phyloP scores from a whole-genome alignment of 2,888 invertebrate genomes.

The Dexiosoma caninum region DNA sequence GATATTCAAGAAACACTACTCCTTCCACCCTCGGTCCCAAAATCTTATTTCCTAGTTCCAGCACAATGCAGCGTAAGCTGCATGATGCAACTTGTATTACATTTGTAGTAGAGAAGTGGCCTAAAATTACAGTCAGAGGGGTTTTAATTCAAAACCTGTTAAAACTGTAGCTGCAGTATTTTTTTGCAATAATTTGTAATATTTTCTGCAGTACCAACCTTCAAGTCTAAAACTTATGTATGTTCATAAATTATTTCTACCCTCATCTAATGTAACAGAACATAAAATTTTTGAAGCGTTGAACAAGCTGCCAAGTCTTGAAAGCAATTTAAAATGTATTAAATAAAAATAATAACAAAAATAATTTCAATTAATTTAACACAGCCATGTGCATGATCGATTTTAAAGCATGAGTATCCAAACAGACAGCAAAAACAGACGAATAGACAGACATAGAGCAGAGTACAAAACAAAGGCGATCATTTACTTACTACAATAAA shows the following conservation, averaged over 20 bases:
- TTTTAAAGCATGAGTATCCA: conserved; percentile 49
- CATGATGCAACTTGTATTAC: too few relatives aligned
- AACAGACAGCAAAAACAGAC: neutral
- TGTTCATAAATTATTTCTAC: neutral
- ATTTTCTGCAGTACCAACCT: too few relatives aligned
- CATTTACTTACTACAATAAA: neutral
- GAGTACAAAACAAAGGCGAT: neutral
- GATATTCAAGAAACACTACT: too few relatives aligned
- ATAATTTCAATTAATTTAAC: conserved; percentile 33
- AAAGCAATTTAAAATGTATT: conserved; percentile 23
- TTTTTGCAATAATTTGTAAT: too few relatives aligned
- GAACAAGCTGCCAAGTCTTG: conserved; percentile 26
- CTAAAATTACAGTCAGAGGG: too few relatives aligned
- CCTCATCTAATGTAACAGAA: conserved; percentile 28
- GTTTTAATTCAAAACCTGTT: too few relatives aligned
- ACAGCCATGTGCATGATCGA: conserved; percentile 53
- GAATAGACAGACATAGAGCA: neutral
- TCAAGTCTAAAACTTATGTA: too few relatives aligned
- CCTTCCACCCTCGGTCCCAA: too few relatives aligned
- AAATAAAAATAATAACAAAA: conserved; percentile 7
- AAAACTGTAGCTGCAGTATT: too few relatives aligned
- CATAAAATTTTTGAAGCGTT: neutral
- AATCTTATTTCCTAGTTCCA: too few relatives aligned
- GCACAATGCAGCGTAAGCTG: too few relatives aligned
- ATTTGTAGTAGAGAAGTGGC: too few relatives aligned